Base-by-base conservation (phyloP, 2,888 invertebrate species). In the Drosophila putrida region DNA sequence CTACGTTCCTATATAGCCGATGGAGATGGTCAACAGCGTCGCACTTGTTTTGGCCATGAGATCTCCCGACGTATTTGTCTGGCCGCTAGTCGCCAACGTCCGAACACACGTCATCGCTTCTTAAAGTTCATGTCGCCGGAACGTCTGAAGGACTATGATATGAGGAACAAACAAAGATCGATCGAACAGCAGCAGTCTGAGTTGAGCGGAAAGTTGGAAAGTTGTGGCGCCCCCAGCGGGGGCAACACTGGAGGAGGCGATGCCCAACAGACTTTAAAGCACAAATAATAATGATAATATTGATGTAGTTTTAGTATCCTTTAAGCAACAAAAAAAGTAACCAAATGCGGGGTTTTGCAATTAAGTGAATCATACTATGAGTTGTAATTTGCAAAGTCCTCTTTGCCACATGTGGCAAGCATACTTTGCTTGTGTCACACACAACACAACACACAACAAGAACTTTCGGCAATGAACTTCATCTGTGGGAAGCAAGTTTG, bases 401-500 rank as follows among this genome's bases (percentile, higher is more conserved):
- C 28, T 15, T 43, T 47, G 60, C 54, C 38, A 54, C 35, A 55
- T 65, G 66, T 46, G 54, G 50, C 36, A 49, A 55, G 41, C 53
- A 47, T 77, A 60, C 81, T 62, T 10, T 20, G 28, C 25, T 6
- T 38, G 38, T 13, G 11, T 27, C 38, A 11, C 11, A 11, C 27
- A 31, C 28, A 20, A 43, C 44, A 25, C 13, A 27, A 11, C 11
- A 11, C 27, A 31, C 28, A 20, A 43, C 44, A 25, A 46, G 50
- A 75, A 79, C 53, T 88, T 88, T 88, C 78, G 84, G 84, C 84
- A 86, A 83, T 88, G 84, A 84, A 88, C 87, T 83, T 86, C 75
- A 73, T 68, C 49, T 60, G 73, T 63, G 38, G 15, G 20, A 2
- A 8, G 11, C 10, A 43, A 20, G 33, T 39, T 51, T 46, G 33